phyloP scores from a whole-genome alignment of 2,888 invertebrate genomes.

The Plagodis dolabraria region DNA sequence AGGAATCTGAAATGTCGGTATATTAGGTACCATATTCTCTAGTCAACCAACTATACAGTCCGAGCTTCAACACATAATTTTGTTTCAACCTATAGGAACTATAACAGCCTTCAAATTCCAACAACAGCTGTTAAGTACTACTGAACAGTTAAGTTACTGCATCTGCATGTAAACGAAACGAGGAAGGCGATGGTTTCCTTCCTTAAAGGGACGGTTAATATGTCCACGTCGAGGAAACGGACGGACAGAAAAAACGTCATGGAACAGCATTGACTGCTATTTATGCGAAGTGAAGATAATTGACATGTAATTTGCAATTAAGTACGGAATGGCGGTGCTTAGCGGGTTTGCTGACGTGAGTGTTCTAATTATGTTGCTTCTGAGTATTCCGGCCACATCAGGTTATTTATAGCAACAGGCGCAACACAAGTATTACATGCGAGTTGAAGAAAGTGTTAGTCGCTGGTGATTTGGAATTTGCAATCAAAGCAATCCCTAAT shows the following conservation, averaged over 20 bases:
- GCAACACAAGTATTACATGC: background rate
- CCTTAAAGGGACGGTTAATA: constrained; percentile 52
- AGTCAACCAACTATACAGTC: no score
- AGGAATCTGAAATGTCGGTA: no score
- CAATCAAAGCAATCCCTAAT: no score
- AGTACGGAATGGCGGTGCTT: constrained; percentile 26
- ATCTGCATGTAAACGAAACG: constrained; percentile 39
- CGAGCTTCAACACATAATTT: no score
- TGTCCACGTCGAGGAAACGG: constrained; percentile 52
- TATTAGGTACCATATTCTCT: no score
- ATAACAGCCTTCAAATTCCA: no score
- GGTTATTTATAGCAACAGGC: constrained; percentile 9
- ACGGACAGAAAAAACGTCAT: constrained; percentile 36
- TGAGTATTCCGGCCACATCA: constrained; percentile 7
- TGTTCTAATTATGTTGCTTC: constrained; percentile 21
- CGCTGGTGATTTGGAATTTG: no score
- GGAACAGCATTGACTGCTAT: constrained; percentile 20
- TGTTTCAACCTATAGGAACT: no score
- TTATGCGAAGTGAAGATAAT: constrained; percentile 36
- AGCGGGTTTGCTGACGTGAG: constrained; percentile 17
- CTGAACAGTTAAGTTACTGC: constrained; percentile 6
- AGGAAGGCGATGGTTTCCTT: constrained; percentile 50
- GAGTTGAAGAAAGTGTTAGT: constrained; percentile 3
- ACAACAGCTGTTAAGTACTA: no score
- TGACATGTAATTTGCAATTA: constrained; percentile 36